Evolutionary conservation across 2,888 invertebrate species (phyloP).

Genomic region (Zhuqinia jingwanae): DNA sequence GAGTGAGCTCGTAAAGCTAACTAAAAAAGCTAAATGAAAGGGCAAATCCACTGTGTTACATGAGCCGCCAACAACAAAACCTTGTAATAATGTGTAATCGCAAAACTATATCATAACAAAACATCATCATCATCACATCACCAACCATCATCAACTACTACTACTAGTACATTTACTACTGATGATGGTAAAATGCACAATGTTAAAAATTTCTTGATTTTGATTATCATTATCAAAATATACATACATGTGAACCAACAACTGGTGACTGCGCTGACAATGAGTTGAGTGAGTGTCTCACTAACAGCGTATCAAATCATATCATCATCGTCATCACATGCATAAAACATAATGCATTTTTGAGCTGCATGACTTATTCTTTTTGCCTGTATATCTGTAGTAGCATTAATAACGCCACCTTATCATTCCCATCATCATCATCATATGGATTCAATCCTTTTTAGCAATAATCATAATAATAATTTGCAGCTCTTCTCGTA

Average conservation of each 20-base stretch:
- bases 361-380: constrained; percentile 37
- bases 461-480: constrained; percentile 20
- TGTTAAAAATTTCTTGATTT: constrained; percentile 56
- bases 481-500: constrained; percentile 23
- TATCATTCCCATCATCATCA: constrained; percentile 29
- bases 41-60: constrained; percentile 58
- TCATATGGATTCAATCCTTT: not conserved
- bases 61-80: constrained; percentile 49
- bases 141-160: too few species aligned
- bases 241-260: constrained; percentile 58
- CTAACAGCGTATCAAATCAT: constrained; percentile 41
- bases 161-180: too few species aligned
- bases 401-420: constrained; percentile 5
- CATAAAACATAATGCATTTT: constrained; percentile 50
- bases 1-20: constrained; percentile 30
- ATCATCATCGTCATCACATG: constrained; percentile 24
- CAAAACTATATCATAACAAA: constrained; percentile 26
- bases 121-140: constrained; percentile 34
- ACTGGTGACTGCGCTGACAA: constrained; percentile 43
- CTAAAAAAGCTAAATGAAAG: constrained; percentile 47
- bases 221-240: constrained; percentile 62
- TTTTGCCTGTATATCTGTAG: not conserved
- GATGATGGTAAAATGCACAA: constrained; percentile 36
- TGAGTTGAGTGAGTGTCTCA: constrained; percentile 6
- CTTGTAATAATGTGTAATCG: constrained; percentile 41